Percentiles rank a stretch among this genome's conserved stretches.
Evolutionary conservation across 2,797 vertebrate species (phyloP).

Genomic region (Intellagama lesueurii): DNA sequence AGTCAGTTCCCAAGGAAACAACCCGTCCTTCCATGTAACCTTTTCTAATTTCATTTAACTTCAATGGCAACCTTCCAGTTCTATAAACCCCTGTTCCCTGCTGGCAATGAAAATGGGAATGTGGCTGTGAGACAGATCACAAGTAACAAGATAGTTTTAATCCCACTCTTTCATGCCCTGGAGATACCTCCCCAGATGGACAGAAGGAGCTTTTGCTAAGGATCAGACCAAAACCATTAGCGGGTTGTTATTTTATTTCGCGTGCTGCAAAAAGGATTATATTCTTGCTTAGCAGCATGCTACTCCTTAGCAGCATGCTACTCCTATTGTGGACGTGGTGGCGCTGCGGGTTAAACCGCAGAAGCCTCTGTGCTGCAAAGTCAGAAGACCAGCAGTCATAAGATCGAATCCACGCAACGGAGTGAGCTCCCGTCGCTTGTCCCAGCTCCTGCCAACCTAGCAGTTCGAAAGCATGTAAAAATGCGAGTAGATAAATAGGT

Average conservation of each 20-base stretch:
- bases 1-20: constrained; percentile 61
- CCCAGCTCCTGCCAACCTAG: too few relatives aligned
- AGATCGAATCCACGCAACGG: too few relatives aligned
- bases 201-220: not conserved
- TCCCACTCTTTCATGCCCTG: not conserved
- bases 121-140: not conserved
- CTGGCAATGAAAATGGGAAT: constrained; percentile 31
- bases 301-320: not conserved
- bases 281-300: fast-evolving
- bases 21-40: constrained; percentile 14
- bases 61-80: constrained; percentile 21
- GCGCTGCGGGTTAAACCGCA: too few relatives aligned
- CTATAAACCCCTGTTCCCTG: not conserved
- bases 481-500: too few relatives aligned
- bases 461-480: too few relatives aligned
- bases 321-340: too few relatives aligned
- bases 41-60: constrained; percentile 42
- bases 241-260: not conserved
- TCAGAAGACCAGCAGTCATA: too few relatives aligned
- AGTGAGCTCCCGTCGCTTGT: too few relatives aligned
- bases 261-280: fast-evolving
- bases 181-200: not conserved
- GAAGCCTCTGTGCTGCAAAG: too few relatives aligned
- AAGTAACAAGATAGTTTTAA: not conserved
- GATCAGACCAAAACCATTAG: not conserved